These are phyloP conservation scores for Pseudomyrmex sp. DNA, from an alignment of 1,140 invertebrate genomes.

Conservation along the genomic window DNA sequence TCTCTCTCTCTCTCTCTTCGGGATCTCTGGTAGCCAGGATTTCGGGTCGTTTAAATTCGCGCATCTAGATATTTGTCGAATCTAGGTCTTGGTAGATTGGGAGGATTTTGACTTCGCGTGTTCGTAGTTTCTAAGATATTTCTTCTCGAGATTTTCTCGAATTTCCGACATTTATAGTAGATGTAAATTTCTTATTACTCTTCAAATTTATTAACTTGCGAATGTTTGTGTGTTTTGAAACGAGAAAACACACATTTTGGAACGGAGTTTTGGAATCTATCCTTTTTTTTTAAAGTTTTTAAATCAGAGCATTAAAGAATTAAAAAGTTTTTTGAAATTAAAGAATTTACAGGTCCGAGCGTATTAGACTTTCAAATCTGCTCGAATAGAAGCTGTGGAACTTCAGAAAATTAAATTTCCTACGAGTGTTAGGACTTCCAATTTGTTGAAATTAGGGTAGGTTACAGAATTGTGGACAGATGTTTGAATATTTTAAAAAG, in stretches of 20 bases:
- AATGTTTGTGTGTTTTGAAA: too few relatives aligned
- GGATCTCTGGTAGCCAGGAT: background rate
- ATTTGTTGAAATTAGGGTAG: background rate
- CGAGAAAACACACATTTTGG: too few relatives aligned
- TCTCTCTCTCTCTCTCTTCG: background rate
- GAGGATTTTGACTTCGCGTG: background rate
- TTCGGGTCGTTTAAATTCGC: slow-evolving; percentile 17
- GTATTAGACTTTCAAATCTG: background rate
- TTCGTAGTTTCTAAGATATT: background rate
- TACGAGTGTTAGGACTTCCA: too few relatives aligned
- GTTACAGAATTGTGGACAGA: background rate
- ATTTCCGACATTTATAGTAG: background rate
- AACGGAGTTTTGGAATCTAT: background rate
- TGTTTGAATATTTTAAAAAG: background rate
- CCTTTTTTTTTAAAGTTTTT: background rate
- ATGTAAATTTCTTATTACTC: too few relatives aligned
- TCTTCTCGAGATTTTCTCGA: background rate
- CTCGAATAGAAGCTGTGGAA: background rate
- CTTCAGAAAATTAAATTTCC: background rate
- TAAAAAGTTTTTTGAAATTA: background rate
- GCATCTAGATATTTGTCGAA: background rate
- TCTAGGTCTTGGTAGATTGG: background rate
- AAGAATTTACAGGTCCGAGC: background rate
- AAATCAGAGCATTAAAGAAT: background rate
- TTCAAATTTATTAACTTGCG: too few relatives aligned